These are phyloP conservation scores for Sminthurides aquaticus DNA, from an alignment of 2,888 invertebrate species.

Conservation along the genomic window DNA sequence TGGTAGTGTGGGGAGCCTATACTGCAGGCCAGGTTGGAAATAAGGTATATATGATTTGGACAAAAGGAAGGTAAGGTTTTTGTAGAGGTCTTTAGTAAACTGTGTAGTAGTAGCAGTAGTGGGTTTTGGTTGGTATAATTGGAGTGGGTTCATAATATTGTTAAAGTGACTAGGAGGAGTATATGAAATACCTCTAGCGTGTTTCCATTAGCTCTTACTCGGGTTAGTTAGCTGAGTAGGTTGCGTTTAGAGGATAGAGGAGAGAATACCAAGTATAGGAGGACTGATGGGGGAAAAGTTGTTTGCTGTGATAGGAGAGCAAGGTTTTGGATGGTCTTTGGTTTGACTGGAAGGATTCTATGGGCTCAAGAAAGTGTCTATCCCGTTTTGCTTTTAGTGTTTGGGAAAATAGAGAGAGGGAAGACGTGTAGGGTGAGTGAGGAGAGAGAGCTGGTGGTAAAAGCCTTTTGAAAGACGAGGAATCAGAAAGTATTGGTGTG, in stretches of 20 bases:
- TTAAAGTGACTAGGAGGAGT: neutral
- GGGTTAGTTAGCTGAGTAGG: no score
- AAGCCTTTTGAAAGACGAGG: no score
- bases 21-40: no score
- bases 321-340: no score
- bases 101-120: neutral
- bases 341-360: neutral
- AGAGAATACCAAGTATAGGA: no score
- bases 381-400: no score
- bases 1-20: no score
- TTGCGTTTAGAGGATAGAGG: no score
- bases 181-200: neutral
- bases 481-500: no score
- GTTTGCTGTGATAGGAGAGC: no score
- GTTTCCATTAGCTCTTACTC: neutral
- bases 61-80: neutral
- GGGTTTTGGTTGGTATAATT: neutral
- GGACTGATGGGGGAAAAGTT: neutral
- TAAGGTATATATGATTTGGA: no score
- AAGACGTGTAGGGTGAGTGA: neutral
- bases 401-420: neutral
- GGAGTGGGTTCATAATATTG: neutral
- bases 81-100: no score
- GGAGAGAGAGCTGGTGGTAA: constrained; percentile 1
- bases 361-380: neutral